phyloP scores from a whole-genome alignment of 2,797 vertebrate genomes.

The Lindbergichthys nudifrons region DNA sequence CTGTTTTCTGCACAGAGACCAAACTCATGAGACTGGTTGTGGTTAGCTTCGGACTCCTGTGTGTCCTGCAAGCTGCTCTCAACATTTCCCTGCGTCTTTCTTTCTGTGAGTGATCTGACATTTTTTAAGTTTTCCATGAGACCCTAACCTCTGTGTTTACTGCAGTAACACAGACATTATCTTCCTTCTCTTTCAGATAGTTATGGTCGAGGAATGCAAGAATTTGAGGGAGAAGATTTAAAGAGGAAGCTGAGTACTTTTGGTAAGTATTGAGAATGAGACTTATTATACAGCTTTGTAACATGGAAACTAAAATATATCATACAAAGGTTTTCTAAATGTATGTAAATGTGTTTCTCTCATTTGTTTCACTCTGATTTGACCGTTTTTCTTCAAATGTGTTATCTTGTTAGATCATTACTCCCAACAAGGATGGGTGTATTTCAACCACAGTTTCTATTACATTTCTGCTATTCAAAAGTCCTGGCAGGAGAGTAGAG shows the following conservation, averaged over 20 bases:
- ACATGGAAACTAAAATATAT: not conserved
- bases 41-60: too few relatives aligned
- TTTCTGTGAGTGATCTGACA: constrained; percentile 17
- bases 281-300: not conserved
- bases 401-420: not conserved
- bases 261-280: not conserved
- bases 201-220: too few relatives aligned
- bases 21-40: too few relatives aligned
- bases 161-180: not conserved
- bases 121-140: too few relatives aligned
- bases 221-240: too few relatives aligned
- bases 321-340: not conserved
- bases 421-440: too few relatives aligned
- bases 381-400: not conserved
- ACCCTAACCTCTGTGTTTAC: not conserved
- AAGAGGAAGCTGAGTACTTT: not conserved
- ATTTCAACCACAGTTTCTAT: too few relatives aligned
- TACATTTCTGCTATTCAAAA: too few relatives aligned
- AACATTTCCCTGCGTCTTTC: constrained; percentile 27
- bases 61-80: too few relatives aligned
- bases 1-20: too few relatives aligned
- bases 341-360: not conserved
- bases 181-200: not conserved
- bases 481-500: too few relatives aligned
- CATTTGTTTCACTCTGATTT: not conserved